Percentiles rank a stretch among this genome's conserved stretches.
phyloP scores from a whole-genome alignment of 2,797 vertebrate genomes.

The Acanthurus lineatus region DNA sequence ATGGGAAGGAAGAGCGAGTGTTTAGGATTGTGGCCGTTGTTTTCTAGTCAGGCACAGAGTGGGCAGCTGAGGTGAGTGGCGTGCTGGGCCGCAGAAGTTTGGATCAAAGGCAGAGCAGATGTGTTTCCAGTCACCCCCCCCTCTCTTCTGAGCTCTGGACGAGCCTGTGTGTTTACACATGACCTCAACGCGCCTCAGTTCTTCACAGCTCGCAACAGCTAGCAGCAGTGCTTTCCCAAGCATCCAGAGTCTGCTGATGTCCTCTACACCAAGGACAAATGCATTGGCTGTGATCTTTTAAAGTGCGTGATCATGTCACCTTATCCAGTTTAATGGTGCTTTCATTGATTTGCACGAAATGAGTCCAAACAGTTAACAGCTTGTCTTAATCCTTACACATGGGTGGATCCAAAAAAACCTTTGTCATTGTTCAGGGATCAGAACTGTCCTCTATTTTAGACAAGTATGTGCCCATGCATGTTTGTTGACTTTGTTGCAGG shows the following conservation, averaged over 20 bases:
- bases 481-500: slow-evolving; percentile 78
- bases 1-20: slow-evolving; percentile 76
- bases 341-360: slow-evolving; percentile 19
- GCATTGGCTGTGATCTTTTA: slow-evolving; percentile 31
- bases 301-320: slow-evolving; percentile 5
- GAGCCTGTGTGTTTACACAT: slow-evolving; percentile 80
- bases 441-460: slow-evolving; percentile 68
- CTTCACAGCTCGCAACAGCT: slow-evolving; percentile 77
- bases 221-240: slow-evolving; percentile 76
- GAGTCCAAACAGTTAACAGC: slow-evolving; percentile 57
- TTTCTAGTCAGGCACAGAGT: slow-evolving; percentile 81
- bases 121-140: slow-evolving; percentile 81
- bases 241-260: slow-evolving; percentile 59
- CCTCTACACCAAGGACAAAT: slow-evolving; percentile 47
- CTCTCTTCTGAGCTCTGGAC: slow-evolving; percentile 72
- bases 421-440: slow-evolving; percentile 69
- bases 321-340: slow-evolving; percentile 39
- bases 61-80: slow-evolving; percentile 83
- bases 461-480: slow-evolving; percentile 77
- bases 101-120: slow-evolving; percentile 87
- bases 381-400: slow-evolving; percentile 59
- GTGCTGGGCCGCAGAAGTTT: slow-evolving; percentile 83
- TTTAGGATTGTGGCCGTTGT: slow-evolving; percentile 77
- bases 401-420: slow-evolving; percentile 65
- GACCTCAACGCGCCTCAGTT: slow-evolving; percentile 82